A percentile compares a stretch with the other conserved stretches of the same genome.
Evolutionary conservation across 1,140 invertebrate species (phyloP).

Genomic region (Papilio helenus): DNA sequence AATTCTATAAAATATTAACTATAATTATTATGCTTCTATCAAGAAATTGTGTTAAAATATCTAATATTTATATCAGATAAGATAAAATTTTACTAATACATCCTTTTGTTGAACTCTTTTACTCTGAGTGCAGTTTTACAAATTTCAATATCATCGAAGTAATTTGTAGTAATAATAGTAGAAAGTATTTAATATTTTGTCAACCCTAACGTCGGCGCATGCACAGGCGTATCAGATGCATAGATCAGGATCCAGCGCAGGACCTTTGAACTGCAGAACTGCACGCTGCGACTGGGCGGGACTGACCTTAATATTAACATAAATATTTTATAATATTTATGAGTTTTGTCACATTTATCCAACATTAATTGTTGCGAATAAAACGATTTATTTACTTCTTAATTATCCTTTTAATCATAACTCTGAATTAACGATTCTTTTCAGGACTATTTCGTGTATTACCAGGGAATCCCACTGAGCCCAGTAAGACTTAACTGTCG

Average conservation of each 20-base stretch:
- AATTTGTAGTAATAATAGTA: background rate
- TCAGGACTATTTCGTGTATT: too few species aligned
- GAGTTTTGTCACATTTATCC: background rate
- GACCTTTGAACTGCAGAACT: background rate
- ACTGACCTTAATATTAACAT: background rate
- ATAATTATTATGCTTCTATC: background rate
- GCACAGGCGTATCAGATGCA: background rate
- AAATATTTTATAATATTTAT: background rate
- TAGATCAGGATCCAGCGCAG: slow-evolving; percentile 10
- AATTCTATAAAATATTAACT: background rate
- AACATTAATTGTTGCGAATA: too few species aligned
- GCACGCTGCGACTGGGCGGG: background rate
- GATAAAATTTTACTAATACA: too few species aligned
- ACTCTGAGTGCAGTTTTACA: background rate
- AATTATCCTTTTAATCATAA: too few species aligned
- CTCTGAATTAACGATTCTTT: too few species aligned
- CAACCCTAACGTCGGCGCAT: background rate
- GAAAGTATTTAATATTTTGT: background rate
- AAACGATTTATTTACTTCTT: too few species aligned
- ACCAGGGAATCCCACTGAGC: too few species aligned
- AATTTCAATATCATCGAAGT: background rate
- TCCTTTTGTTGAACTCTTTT: too few species aligned
- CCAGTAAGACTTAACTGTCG: too few species aligned
- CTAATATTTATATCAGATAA: too few species aligned
- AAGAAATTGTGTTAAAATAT: too few species aligned